A percentile compares a stretch with the other conserved stretches of the same genome.
phyloP scores from a whole-genome alignment of 2,888 invertebrate genomes.

The Lasiommata megera region DNA sequence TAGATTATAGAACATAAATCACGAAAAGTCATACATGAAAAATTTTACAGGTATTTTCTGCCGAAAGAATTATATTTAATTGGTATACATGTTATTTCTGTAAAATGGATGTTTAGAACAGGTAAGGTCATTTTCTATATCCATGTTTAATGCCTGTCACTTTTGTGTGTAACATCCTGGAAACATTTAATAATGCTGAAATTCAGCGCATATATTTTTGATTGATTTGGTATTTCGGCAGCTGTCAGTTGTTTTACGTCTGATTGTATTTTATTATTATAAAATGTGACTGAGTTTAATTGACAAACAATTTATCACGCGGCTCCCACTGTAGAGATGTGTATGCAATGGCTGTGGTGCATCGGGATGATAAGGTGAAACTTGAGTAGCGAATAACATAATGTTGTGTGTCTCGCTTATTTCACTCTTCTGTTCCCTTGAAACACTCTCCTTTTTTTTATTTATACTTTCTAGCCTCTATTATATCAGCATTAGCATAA shows the following conservation, averaged over 20 bases:
- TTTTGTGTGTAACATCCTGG: slow-evolving; percentile 5
- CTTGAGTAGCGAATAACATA: slow-evolving; percentile 33
- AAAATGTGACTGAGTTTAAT: slow-evolving; percentile 24
- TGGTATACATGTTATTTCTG: slow-evolving; percentile 41
- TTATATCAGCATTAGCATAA: slow-evolving; percentile 12
- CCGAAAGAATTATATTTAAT: slow-evolving; percentile 44
- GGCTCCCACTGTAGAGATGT: slow-evolving; percentile 63
- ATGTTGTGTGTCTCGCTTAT: slow-evolving; percentile 45
- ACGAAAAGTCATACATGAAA: slow-evolving; percentile 54
- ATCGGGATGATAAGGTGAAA: slow-evolving; percentile 79
- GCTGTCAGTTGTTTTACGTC: slow-evolving; percentile 80
- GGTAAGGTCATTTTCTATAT: slow-evolving; percentile 47
- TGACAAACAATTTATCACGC: slow-evolving; percentile 55
- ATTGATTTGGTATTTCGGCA: slow-evolving; percentile 55
- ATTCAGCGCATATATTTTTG: slow-evolving; percentile 40
- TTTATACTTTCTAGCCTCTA: slow-evolving; percentile 16
- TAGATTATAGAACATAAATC: slow-evolving; percentile 40
- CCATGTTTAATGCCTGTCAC: slow-evolving; percentile 4
- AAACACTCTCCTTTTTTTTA: slow-evolving; percentile 3
- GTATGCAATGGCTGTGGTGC: slow-evolving; percentile 68
- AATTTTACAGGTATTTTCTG: slow-evolving; percentile 54
- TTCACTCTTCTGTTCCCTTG: slow-evolving; percentile 32
- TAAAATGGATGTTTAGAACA: slow-evolving; percentile 57
- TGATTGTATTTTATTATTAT: slow-evolving; percentile 47
- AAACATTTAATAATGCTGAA: slow-evolving; percentile 30